Evolutionary conservation across 2,113 vertebrate genomes (phyloP).

Genomic region (Eira barbara): DNA sequence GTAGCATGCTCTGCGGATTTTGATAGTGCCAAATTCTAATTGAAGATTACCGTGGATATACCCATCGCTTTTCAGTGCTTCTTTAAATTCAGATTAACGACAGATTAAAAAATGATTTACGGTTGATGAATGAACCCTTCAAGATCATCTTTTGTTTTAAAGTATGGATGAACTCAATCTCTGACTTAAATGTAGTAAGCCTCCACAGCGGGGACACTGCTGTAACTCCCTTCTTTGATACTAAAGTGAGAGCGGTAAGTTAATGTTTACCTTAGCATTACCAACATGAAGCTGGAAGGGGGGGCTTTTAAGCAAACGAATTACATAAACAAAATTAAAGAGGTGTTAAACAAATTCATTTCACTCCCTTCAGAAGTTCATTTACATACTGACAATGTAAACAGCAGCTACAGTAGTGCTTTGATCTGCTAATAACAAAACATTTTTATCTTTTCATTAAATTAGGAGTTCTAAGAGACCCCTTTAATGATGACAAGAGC

Average conservation of each 20-base stretch:
- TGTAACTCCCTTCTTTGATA: constrained; percentile 7
- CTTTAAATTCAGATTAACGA: constrained; percentile 26
- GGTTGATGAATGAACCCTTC: constrained; percentile 3
- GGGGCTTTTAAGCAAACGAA: constrained; percentile 44
- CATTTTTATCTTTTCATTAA: constrained; percentile 67
- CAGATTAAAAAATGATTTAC: not conserved
- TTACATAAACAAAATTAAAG: constrained; percentile 75
- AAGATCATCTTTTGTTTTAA: not conserved
- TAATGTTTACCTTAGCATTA: constrained; percentile 52
- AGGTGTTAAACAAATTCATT: constrained; percentile 67
- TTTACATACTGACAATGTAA: constrained; percentile 69
- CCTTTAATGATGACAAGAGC: constrained; percentile 59
- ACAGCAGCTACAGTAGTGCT: constrained; percentile 37
- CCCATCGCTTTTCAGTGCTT: not conserved
- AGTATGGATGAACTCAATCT: not conserved
- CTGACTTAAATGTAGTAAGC: not conserved
- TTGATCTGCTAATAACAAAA: constrained; percentile 72
- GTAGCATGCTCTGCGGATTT: not conserved
- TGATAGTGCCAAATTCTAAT: constrained; percentile 4
- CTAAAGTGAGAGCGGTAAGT: not conserved
- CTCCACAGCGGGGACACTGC: not conserved
- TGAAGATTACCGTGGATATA: not conserved
- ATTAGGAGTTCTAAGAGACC: constrained; percentile 57
- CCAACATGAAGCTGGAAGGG: constrained; percentile 1
- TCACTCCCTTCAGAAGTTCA: constrained; percentile 57